Evolutionary conservation across 2,797 vertebrate genomes (phyloP).

Genomic region (Hephaestus fuliginosus): DNA sequence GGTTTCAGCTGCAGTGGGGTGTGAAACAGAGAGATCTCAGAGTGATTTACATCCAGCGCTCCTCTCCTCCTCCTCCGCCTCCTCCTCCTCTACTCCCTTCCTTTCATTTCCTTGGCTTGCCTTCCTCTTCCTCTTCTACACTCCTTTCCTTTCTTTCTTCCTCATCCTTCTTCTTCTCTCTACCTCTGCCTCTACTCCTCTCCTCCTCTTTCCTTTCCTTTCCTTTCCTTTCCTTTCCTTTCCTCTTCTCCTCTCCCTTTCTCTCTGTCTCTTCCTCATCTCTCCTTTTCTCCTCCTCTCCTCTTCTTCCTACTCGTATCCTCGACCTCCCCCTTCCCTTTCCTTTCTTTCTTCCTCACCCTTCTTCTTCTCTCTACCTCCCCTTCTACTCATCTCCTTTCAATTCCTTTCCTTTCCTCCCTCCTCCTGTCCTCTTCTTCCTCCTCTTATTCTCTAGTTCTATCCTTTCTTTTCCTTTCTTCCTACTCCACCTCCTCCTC

Average conservation of each 20-base stretch:
- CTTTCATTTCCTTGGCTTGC: background rate
- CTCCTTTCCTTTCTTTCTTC: background rate
- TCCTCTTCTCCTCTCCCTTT: background rate
- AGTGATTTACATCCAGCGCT: constrained; percentile 56
- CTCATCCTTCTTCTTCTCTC: background rate
- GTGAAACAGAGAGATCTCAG: constrained; percentile 54
- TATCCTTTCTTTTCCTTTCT: background rate
- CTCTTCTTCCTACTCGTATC: no score
- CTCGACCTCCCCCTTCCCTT: no score
- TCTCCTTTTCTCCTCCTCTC: no score
- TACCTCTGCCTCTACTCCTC: background rate
- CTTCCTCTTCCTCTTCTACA: no score
- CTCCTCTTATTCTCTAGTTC: background rate
- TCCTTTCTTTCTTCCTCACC: no score
- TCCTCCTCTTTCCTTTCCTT: no score
- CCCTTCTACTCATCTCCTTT: background rate
- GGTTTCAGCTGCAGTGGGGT: constrained; percentile 47
- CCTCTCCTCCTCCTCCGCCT: background rate
- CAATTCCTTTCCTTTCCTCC: background rate
- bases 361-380: background rate
- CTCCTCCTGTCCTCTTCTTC: background rate
- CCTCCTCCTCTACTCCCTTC: background rate
- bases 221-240: no score
- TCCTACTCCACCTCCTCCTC: no score
- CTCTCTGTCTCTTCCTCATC: no score